Conservation (phyloP, 2,888 invertebrate genomes). For the Molorchus minor region DNA sequence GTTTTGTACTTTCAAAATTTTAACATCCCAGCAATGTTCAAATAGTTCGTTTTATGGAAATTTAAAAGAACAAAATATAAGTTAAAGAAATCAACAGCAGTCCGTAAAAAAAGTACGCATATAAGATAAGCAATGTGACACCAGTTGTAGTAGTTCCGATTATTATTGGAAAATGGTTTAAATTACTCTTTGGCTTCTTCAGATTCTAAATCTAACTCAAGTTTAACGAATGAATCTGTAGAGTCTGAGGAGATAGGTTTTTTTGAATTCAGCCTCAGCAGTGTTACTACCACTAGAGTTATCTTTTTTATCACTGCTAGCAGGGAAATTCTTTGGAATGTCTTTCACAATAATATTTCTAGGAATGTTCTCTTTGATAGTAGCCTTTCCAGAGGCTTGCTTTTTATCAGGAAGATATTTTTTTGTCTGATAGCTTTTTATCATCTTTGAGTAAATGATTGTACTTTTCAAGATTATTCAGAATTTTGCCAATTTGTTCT, state of each 20-base stretch:
- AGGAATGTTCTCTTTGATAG: constrained; percentile 39
- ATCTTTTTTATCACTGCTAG: constrained; percentile 19
- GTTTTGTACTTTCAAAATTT: constrained; percentile 5
- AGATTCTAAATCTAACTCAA: constrained; percentile 48
- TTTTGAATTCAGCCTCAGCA: constrained; percentile 33
- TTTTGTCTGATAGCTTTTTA: constrained; percentile 49
- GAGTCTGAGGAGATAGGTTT: constrained; percentile 51
- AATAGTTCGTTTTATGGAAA: not conserved
- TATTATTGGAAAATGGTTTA: not conserved
- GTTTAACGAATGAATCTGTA: constrained; percentile 54
- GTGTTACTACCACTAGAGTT: constrained; percentile 24
- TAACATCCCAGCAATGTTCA: not conserved
- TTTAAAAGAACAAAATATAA: constrained; percentile 10
- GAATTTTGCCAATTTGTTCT: constrained; percentile 92
- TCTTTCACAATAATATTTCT: constrained; percentile 41
- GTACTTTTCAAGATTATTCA: constrained; percentile 89
- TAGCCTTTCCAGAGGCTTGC: constrained; percentile 30
- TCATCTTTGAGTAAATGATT: constrained; percentile 75
- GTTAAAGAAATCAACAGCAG: not conserved
- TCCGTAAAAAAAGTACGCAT: not conserved
- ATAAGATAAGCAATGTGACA: too few relatives aligned
- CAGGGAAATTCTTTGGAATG: constrained; percentile 33
- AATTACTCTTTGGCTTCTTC: constrained; percentile 41
- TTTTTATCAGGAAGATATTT: constrained; percentile 39
- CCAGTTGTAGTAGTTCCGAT: too few relatives aligned